Conservation (phyloP, 2,888 invertebrate genomes). For the Parnassius mnemosyne region DNA sequence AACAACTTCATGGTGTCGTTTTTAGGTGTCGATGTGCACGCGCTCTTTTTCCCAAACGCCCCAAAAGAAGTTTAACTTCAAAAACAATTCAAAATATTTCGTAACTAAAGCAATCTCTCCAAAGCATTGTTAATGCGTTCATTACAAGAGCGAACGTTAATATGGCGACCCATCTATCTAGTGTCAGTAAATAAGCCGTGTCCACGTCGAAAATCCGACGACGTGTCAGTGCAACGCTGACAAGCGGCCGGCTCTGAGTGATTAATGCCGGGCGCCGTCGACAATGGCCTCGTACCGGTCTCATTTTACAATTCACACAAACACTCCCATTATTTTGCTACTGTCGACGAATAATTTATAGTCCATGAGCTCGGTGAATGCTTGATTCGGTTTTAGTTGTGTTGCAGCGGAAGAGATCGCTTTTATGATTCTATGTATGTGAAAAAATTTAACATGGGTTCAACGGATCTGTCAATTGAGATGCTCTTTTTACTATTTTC, state of each 20-base stretch:
- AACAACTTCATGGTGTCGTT: too few relatives aligned
- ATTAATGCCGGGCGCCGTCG: slow-evolving; percentile 22
- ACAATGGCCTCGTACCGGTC: slow-evolving; percentile 14
- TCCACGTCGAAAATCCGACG: slow-evolving; percentile 31
- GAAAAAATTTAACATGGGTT: too few relatives aligned
- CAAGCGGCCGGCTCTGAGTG: slow-evolving; percentile 29
- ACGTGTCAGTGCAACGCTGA: slow-evolving; percentile 30
- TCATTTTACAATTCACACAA: slow-evolving; percentile 25
- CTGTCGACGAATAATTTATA: slow-evolving; percentile 23
- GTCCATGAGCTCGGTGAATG: slow-evolving; percentile 22
- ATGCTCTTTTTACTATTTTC: too few relatives aligned
- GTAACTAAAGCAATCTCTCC: neutral
- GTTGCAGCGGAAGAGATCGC: neutral
- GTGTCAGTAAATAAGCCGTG: slow-evolving; percentile 31
- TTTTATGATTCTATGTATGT: too few relatives aligned
- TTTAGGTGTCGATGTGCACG: too few relatives aligned
- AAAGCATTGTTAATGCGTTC: slow-evolving; percentile 12
- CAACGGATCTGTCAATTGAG: too few relatives aligned
- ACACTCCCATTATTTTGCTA: slow-evolving; percentile 24
- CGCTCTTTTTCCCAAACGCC: too few relatives aligned
- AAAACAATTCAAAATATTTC: too few relatives aligned
- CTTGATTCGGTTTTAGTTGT: slow-evolving; percentile 19
- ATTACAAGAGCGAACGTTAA: slow-evolving; percentile 15
- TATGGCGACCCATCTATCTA: slow-evolving; percentile 17
- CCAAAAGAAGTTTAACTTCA: too few relatives aligned